Conservation (phyloP, 2,113 vertebrate genomes). For the Sinosuthora webbiana region DNA sequence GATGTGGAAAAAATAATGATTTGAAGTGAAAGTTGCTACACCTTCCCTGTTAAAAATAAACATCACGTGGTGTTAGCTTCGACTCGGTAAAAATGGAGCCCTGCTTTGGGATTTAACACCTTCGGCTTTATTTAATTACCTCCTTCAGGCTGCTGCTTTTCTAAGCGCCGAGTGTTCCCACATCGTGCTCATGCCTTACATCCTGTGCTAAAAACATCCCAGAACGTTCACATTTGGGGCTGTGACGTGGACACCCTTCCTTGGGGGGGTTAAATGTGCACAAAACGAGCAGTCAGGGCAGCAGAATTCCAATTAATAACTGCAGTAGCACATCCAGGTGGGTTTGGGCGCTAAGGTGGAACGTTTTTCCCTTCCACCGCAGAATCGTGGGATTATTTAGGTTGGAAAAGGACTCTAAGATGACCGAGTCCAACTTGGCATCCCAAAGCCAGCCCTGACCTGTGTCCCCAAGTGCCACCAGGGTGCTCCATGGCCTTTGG, state of each 20-base stretch:
- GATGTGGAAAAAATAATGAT: neutral
- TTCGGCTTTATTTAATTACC: conserved; percentile 42
- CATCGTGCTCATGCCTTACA: neutral
- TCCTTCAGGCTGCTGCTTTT: conserved; percentile 9
- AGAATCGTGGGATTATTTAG: neutral
- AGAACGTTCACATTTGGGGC: neutral
- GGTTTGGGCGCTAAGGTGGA: accelerated
- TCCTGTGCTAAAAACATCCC: neutral
- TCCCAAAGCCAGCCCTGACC: neutral
- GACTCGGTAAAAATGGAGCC: neutral
- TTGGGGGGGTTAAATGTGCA: neutral
- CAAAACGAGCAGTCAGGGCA: neutral
- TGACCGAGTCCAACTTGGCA: neutral
- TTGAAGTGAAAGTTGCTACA: neutral
- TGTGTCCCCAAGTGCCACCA: accelerated
- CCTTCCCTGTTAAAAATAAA: conserved; percentile 28
- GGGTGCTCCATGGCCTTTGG: neutral
- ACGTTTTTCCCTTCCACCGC: accelerated
- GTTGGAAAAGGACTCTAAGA: neutral
- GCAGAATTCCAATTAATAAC: neutral
- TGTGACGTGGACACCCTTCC: neutral
- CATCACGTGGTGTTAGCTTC: neutral
- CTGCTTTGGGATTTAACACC: conserved; percentile 50
- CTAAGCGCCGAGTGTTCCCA: neutral
- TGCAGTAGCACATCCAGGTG: neutral